phyloP scores from a whole-genome alignment of 2,797 vertebrate species.

The Notolepis coatsorum region DNA sequence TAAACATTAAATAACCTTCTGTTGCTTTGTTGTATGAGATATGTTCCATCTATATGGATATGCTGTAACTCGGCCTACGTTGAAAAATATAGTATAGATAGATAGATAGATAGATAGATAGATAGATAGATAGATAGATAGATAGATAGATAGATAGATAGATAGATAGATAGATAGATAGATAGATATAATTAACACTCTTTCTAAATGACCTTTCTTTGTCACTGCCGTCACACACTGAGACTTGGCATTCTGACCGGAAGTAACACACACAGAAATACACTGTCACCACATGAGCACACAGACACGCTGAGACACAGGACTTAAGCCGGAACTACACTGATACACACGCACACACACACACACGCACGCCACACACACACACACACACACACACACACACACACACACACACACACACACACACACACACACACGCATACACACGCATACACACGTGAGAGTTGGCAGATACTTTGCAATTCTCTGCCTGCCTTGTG shows the following conservation, averaged over 20 bases:
- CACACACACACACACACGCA: conserved; percentile 1
- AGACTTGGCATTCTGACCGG: too few relatives aligned
- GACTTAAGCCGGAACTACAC: too few relatives aligned
- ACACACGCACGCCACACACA: conserved; percentile 1
- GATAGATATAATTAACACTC: conserved; percentile 2
- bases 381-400: neutral
- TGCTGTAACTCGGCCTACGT: too few relatives aligned
- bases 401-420: conserved; percentile 9
- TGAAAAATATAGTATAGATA: too few relatives aligned
- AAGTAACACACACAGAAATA: conserved; percentile 4
- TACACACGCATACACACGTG: neutral
- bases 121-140: neutral
- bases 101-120: too few relatives aligned
- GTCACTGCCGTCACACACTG: neutral
- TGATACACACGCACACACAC: neutral
- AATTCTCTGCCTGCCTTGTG: too few relatives aligned
- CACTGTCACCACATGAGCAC: neutral
- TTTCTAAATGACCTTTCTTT: neutral
- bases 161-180: neutral
- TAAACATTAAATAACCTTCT: too few relatives aligned
- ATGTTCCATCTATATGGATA: too few relatives aligned
- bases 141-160: neutral
- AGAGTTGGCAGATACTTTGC: too few relatives aligned
- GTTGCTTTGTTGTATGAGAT: too few relatives aligned
- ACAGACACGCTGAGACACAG: neutral